These are phyloP conservation scores for Pomacea maculata DNA, from an alignment of 1,140 invertebrate genomes.

Conservation along the genomic window DNA sequence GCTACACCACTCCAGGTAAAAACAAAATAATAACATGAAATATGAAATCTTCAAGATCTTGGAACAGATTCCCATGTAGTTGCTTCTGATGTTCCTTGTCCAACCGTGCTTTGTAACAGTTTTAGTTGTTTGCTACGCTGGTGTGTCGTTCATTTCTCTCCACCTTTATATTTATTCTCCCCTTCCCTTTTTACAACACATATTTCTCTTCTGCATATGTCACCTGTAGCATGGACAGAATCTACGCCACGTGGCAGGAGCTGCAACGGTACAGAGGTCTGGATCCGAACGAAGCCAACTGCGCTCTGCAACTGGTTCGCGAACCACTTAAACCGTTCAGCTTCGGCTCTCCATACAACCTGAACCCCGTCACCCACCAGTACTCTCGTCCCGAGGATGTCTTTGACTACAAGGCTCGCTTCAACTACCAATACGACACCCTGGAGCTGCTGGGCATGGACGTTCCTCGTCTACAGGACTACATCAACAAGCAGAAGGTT, in stretches of 20 bases:
- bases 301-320: constrained; percentile 34
- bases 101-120: too few relatives aligned
- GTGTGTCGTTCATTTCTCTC: too few relatives aligned
- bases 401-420: constrained; percentile 33
- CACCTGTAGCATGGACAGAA: constrained; percentile 25
- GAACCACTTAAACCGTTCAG: constrained; percentile 39
- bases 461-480: constrained; percentile 22
- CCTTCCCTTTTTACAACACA: too few relatives aligned
- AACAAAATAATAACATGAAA: too few relatives aligned
- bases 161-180: too few relatives aligned
- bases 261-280: constrained; percentile 36
- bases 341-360: constrained; percentile 38
- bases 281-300: constrained; percentile 29
- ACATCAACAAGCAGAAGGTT: constrained; percentile 29
- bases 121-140: too few relatives aligned
- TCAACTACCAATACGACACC: constrained; percentile 36
- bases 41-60: too few relatives aligned
- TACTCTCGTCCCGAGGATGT: constrained; percentile 31
- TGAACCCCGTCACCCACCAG: constrained; percentile 29
- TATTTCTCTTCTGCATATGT: too few relatives aligned
- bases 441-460: constrained; percentile 33
- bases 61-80: too few relatives aligned
- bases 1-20: constrained; percentile 29
- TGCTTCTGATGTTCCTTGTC: too few relatives aligned
- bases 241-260: constrained; percentile 39